Evolutionary conservation across 1,140 invertebrate species (phyloP).

Genomic region (Trissolcus basalis): DNA sequence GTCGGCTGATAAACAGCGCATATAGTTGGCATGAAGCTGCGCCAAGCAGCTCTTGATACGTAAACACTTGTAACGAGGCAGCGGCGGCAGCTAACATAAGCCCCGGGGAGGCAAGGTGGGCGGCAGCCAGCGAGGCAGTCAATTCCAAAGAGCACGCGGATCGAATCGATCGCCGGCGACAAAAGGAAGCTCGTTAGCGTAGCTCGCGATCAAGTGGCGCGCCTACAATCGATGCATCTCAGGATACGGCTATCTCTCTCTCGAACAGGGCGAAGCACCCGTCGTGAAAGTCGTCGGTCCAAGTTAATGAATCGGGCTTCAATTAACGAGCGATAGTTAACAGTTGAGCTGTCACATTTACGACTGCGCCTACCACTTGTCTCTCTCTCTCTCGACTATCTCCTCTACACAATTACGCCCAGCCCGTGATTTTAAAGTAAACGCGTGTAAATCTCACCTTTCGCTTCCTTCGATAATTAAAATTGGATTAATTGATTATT

Average conservation of each 20-base stretch:
- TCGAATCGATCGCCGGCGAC: constrained; percentile 47
- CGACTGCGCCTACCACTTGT: constrained; percentile 12
- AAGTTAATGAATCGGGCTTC: constrained; percentile 61
- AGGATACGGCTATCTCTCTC: too few species aligned
- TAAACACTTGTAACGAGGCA: constrained; percentile 55
- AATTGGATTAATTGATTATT: constrained; percentile 4
- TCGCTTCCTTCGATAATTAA: background rate
- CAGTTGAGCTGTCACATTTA: constrained; percentile 37
- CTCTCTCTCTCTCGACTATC: constrained; percentile 3
- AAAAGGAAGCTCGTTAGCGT: constrained; percentile 63
- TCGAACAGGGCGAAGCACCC: too few species aligned
- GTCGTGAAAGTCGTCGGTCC: constrained; percentile 39
- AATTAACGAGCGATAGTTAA: constrained; percentile 66
- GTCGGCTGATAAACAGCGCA: constrained; percentile 35
- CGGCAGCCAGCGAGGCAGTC: constrained; percentile 35
- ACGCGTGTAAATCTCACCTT: background rate
- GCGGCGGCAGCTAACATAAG: constrained; percentile 27
- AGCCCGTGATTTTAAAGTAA: constrained; percentile 21
- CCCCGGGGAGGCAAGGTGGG: constrained; percentile 24
- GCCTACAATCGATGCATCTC: constrained; percentile 43
- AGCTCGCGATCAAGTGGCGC: constrained; percentile 36
- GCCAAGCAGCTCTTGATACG: constrained; percentile 33
- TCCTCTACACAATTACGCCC: constrained; percentile 14
- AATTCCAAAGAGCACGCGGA: constrained; percentile 30
- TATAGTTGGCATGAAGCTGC: constrained; percentile 18